A percentile compares a stretch with the other conserved stretches of the same genome.
phyloP scores from a whole-genome alignment of 2,113 vertebrate genomes.

The Bubo scandiacus region DNA sequence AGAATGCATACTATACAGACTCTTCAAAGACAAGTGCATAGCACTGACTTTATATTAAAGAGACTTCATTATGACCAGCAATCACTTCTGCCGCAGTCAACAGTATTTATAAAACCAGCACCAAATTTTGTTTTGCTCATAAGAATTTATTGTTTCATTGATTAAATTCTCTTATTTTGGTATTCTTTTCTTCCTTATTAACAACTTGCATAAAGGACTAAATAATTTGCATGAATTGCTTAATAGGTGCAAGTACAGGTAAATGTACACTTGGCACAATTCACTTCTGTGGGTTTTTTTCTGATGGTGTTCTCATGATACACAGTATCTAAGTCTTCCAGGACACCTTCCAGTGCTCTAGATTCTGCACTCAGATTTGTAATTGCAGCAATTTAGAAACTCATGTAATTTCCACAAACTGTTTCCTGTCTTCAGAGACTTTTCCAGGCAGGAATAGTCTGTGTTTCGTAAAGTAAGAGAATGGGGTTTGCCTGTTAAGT shows the following conservation, averaged over 20 bases:
- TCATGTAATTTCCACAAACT: not conserved
- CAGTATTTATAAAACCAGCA: not conserved
- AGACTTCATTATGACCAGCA: not conserved
- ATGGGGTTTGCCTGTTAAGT: not conserved
- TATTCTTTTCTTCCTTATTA: not conserved
- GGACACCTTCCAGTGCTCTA: not conserved
- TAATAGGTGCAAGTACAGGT: not conserved
- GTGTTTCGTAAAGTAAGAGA: not conserved
- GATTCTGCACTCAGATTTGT: not conserved
- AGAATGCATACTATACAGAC: not conserved
- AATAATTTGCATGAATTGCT: not conserved
- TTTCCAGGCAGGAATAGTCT: not conserved
- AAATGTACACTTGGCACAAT: not conserved
- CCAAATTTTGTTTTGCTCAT: not conserved
- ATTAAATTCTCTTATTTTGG: not conserved
- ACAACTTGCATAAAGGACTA: not conserved
- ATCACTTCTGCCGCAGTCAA: slow-evolving; percentile 6
- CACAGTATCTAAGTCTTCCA: not conserved
- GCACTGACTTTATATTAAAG: not conserved
- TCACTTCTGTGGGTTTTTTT: not conserved
- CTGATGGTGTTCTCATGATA: not conserved
- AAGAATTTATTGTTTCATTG: not conserved
- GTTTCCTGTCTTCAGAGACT: not conserved
- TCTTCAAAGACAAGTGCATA: not conserved
- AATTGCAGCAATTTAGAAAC: not conserved